Evolutionary conservation across 2,113 vertebrate genomes (phyloP).

Genomic region (Nasalis larvatus): DNA sequence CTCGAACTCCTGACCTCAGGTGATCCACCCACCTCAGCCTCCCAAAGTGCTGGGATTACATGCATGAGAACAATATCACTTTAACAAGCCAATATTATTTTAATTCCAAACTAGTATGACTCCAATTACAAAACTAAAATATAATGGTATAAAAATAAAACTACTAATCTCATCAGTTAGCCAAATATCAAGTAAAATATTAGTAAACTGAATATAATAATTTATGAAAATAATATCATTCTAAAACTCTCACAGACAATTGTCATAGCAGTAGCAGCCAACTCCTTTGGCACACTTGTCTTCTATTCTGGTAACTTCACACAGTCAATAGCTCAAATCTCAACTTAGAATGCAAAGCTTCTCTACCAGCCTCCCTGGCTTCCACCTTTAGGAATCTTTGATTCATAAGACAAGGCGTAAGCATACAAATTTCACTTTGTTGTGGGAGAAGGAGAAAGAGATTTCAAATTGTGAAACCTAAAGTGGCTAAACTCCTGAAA

Average conservation of each 20-base stretch:
- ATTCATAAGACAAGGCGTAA: background rate
- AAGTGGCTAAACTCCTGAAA: background rate
- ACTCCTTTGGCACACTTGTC: background rate
- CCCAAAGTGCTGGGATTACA: too few species aligned
- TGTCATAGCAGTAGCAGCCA: background rate
- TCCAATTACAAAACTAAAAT: background rate
- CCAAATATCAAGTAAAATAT: background rate
- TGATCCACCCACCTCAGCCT: too few species aligned
- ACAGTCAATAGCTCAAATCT: background rate
- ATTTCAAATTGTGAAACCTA: background rate
- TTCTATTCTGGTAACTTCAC: background rate
- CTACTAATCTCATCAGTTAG: background rate
- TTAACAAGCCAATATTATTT: background rate
- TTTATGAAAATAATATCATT: background rate
- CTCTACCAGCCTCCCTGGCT: background rate
- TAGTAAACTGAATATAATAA: background rate
- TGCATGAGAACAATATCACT: background rate
- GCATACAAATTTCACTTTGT: background rate
- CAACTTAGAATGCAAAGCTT: background rate
- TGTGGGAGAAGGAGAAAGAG: background rate
- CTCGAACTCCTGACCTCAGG: too few species aligned
- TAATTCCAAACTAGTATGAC: background rate
- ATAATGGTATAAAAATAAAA: background rate
- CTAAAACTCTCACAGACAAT: background rate
- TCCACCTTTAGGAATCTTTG: background rate